Conservation (phyloP, 2,797 vertebrate genomes). For the Parambassis ranga region DNA sequence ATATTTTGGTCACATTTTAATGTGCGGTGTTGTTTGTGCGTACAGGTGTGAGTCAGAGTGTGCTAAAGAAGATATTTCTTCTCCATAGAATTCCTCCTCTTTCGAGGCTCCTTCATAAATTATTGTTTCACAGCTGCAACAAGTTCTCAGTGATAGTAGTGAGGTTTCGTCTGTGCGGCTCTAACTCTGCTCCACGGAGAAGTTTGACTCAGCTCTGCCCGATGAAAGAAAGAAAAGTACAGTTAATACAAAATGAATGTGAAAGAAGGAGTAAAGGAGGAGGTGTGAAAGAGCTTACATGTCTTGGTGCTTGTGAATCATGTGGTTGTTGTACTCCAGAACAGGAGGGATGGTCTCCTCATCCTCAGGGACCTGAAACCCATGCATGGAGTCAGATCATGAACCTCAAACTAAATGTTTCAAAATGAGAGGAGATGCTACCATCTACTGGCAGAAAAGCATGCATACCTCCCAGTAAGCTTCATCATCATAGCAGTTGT, state of each 20-base stretch:
- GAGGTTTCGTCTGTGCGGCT: background rate
- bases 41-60: too few species aligned
- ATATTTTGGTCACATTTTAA: background rate
- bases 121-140: slow-evolving; percentile 7
- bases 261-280: background rate
- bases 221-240: background rate
- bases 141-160: background rate
- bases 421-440: too few species aligned
- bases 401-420: background rate
- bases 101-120: slow-evolving; percentile 16
- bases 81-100: background rate
- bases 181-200: slow-evolving; percentile 75
- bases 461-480: slow-evolving; percentile 93
- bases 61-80: background rate
- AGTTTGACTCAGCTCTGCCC: slow-evolving; percentile 76
- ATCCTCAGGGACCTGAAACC: slow-evolving; percentile 85
- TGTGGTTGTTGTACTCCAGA: slow-evolving; percentile 81
- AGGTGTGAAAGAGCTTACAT: slow-evolving; percentile 49
- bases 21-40: too few species aligned
- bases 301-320: slow-evolving; percentile 69
- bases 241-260: background rate
- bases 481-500: slow-evolving; percentile 92
- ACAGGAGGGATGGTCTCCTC: slow-evolving; percentile 80
- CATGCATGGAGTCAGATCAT: background rate
- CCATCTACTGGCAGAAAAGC: slow-evolving; percentile 38